phyloP scores from a whole-genome alignment of 2,797 vertebrate genomes.

The Sebastes itinus region DNA sequence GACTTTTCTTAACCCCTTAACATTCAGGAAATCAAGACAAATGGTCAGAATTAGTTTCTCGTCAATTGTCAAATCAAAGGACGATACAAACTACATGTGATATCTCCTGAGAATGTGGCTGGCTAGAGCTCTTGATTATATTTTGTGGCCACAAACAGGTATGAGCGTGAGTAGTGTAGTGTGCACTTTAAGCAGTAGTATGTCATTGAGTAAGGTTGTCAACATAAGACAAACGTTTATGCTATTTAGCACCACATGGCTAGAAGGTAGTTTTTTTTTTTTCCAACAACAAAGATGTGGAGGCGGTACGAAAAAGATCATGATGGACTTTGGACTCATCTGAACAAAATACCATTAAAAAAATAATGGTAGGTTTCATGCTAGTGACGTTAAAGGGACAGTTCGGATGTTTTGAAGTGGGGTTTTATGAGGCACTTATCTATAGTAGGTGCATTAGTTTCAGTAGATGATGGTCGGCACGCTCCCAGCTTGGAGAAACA shows the following conservation, averaged over 20 bases:
- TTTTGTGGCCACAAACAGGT: conserved; percentile 45
- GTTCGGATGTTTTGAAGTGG: no score
- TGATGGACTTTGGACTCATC: conserved; percentile 36
- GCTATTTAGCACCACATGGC: conserved; percentile 68
- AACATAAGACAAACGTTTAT: conserved; percentile 54
- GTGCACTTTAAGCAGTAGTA: conserved; percentile 58
- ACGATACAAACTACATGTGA: conserved; percentile 39
- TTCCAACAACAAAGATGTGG: conserved; percentile 11
- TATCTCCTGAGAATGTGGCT: conserved; percentile 68
- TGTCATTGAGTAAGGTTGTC: conserved; percentile 36
- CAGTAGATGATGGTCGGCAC: no score
- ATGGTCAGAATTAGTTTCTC: conserved; percentile 10
- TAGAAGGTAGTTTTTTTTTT: conserved; percentile 59
- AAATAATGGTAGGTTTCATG: conserved; percentile 27
- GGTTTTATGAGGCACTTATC: no score
- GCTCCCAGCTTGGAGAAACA: no score
- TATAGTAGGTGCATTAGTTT: no score
- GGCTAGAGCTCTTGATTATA: conserved; percentile 27
- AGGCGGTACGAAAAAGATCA: conserved; percentile 25
- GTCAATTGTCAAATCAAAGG: conserved; percentile 35
- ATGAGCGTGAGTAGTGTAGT: conserved; percentile 16
- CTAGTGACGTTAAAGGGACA: not conserved
- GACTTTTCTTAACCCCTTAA: not conserved
- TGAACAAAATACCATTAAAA: conserved; percentile 33
- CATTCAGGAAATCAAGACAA: conserved; percentile 39